Evolutionary conservation across 2,113 vertebrate species (phyloP).

Genomic region (Crypturellus undulatus): DNA sequence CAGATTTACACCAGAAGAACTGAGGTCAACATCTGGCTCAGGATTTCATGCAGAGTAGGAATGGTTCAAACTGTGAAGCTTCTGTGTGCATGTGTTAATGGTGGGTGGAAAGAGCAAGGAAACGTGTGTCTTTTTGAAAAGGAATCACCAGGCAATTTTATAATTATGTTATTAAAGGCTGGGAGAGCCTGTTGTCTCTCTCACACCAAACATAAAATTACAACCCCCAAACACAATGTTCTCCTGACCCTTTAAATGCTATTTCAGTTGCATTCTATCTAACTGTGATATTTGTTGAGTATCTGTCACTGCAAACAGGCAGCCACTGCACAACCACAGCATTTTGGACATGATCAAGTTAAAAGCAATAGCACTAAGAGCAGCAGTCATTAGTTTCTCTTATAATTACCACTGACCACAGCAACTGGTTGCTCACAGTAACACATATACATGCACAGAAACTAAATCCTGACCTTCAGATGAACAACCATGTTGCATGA

Average conservation of each 20-base stretch:
- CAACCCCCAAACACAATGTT: background rate
- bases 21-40: background rate
- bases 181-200: background rate
- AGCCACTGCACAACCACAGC: slow-evolving; percentile 9
- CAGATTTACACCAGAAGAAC: background rate
- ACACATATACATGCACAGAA: background rate
- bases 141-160: background rate
- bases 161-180: background rate
- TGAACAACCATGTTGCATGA: background rate
- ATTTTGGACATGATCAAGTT: background rate
- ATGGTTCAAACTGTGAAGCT: background rate
- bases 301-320: background rate
- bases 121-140: background rate
- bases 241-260: background rate
- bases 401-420: background rate
- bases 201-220: background rate
- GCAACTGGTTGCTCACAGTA: background rate
- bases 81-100: background rate
- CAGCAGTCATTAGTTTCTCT: background rate
- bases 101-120: background rate
- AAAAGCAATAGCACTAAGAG: background rate
- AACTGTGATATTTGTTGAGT: background rate
- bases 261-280: background rate
- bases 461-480: background rate
- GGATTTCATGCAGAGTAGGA: background rate